Evolutionary conservation across 2,888 invertebrate genomes (phyloP), one percentile per base, ranked within the genome.

Genomic region (Rhopalosiphum nymphaeae): DNA sequence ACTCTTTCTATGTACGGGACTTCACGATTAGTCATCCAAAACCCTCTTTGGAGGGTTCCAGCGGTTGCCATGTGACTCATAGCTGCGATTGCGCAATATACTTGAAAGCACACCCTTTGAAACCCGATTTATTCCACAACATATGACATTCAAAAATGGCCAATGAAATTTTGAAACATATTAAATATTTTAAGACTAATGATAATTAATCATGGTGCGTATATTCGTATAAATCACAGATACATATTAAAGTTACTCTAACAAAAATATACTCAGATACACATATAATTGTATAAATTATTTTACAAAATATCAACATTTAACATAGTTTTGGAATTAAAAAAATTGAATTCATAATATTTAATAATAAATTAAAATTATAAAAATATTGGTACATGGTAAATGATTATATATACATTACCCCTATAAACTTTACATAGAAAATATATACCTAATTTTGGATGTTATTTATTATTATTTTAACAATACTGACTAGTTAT

Each of bases 61-160:
- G 25, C 91, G 91, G 94, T 94, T 94, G 94, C 94, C 94, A 94
- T 94, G 94, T 94, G 94, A 94, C 91, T 94, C 94, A 94, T 91
- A 49, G 36, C 89, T 61, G 89, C 93, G 85, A 44, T 84, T 90
- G 89, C 93, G 89, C 92, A 87, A 87, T 49, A 53, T 44, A 46
- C 87, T 1, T 36, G 5, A 49, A 85, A 49, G 25, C 49, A 61
- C 91, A 86, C 5, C 61, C 91, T 67, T 78, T 36, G 16, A 78
- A 84, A 46, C 46, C 26, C 36, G 89, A 67, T 85, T 42, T 25
- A 21, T 7, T 46, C 86, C 26, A 21, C 4, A n/a, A 56, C 53
- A n/a, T 16, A 21, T 44, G 25, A 25, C 29, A 91, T 53, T 87
- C 94, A 42, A 86, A 67, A 90, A 94, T 61, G 42, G 42, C 53